These are phyloP conservation scores for Aricia agestis DNA, from an alignment of 1,140 invertebrate species.

Conservation along the genomic window DNA sequence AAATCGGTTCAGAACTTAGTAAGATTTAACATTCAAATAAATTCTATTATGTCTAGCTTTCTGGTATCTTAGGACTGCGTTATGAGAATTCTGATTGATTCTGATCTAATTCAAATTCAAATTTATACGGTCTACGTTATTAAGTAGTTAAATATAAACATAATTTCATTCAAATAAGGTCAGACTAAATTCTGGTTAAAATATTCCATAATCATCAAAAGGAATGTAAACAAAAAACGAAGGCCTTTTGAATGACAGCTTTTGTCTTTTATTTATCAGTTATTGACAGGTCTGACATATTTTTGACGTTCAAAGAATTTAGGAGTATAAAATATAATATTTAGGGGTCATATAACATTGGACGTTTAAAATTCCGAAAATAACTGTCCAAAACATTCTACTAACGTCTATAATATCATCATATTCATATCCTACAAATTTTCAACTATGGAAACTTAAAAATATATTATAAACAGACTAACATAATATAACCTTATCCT, in stretches of 20 bases:
- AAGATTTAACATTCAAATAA: too few species aligned
- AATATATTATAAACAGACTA: too few species aligned
- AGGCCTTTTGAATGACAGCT: not conserved
- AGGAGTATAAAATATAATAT: not conserved
- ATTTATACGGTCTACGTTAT: too few species aligned
- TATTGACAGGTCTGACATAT: not conserved
- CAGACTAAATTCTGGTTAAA: not conserved
- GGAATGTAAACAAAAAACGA: constrained; percentile 4
- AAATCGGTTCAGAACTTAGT: too few species aligned
- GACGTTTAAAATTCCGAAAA: too few species aligned
- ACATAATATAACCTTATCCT: too few species aligned
- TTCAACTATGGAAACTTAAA: too few species aligned
- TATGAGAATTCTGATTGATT: not conserved
- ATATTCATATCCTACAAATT: too few species aligned
- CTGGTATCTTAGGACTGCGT: not conserved
- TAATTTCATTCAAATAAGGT: not conserved
- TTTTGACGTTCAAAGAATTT: not conserved
- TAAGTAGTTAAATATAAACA: not conserved
- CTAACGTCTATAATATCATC: too few species aligned
- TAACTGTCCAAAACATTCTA: too few species aligned
- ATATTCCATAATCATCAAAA: not conserved
- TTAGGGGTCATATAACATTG: too few species aligned
- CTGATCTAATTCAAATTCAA: not conserved
- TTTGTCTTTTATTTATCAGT: constrained; percentile 4
- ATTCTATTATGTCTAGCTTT: not conserved